Evolutionary conservation across 2,113 vertebrate genomes (phyloP), one percentile per base, ranked within the genome.

Genomic region (Pomatostomus ruficeps): DNA sequence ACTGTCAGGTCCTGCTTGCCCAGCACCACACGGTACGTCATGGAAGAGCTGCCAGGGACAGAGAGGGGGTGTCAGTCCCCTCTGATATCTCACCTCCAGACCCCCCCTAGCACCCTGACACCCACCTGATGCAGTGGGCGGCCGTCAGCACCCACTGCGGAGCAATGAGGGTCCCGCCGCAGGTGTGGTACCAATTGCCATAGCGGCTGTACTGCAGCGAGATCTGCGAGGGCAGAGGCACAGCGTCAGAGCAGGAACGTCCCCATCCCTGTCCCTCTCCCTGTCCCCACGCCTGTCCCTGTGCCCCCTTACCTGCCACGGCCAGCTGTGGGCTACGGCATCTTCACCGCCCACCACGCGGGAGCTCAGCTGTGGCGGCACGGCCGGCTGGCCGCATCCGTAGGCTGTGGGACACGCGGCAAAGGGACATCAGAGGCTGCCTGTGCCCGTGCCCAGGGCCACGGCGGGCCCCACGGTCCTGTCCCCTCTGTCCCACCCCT

Each of bases 261-360:
- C 33, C 57, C 70, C 12, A 0, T 21, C 3, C 24, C 24, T 16
- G 1, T 11, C 26, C 46, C 67, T 14, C 0, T 29, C 10, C 29
- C 21, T 20, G 1, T 14, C 73, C 59, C 29, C 21, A 2, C 25
- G 3, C n/a, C 74, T 3, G 6, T 16, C 67, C 76, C 59, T 21
- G 38, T 59, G 65, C 18, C 33, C 35, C 77, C 72, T 96, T 96
- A 99, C 99, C 99, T 99, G 99, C 99, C 99, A 99, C 5, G 99
- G 99, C 99, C 99, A 99, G 96, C 99, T 99, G 97, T 99, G 97
- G 76, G 98, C 97, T 14, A 14, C 84, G 35, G 98, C 99, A 3
- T 98, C 97, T 1, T 98, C 98, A 59, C 99, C 99, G 3, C 98
- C 99, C 68, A 99, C 99, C 95, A 99, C 99, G 0, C 99, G 98